phyloP scores from a whole-genome alignment of 2,797 vertebrate species.

The Hylomyscus alleni region DNA sequence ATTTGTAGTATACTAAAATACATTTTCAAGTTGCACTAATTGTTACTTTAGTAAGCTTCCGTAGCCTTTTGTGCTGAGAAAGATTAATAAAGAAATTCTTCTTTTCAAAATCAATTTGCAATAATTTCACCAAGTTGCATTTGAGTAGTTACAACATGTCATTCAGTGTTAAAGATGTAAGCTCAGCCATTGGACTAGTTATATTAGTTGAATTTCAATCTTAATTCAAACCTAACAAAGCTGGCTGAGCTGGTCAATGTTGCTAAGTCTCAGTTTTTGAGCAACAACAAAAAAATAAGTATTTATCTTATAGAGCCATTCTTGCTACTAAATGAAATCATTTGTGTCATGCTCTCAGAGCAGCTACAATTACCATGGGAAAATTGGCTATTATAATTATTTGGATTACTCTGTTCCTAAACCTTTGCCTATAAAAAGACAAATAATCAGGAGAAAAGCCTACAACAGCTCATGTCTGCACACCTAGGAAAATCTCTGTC shows the following conservation, averaged over 20 bases:
- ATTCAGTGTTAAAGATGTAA: background rate
- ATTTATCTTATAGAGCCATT: background rate
- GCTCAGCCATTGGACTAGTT: background rate
- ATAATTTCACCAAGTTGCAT: background rate
- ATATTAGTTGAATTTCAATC: background rate
- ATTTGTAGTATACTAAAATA: background rate
- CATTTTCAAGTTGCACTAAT: conserved; percentile 49
- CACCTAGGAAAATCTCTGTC: background rate
- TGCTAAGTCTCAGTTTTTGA: conserved; percentile 8
- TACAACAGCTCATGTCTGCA: background rate
- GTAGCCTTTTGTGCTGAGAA: conserved; percentile 14
- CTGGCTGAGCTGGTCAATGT: background rate
- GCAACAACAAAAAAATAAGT: background rate
- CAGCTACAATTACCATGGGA: background rate
- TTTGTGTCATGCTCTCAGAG: background rate
- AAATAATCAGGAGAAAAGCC: background rate
- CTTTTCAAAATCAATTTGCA: background rate
- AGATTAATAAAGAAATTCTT: conserved; percentile 24
- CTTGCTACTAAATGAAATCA: background rate
- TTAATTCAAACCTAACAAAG: background rate
- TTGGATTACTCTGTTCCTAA: background rate
- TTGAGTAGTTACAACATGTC: background rate
- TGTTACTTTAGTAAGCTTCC: background rate
- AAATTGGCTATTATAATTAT: background rate
- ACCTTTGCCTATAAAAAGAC: background rate